Evolutionary conservation across 1,140 invertebrate genomes (phyloP).

Genomic region (Cylas formicarius): DNA sequence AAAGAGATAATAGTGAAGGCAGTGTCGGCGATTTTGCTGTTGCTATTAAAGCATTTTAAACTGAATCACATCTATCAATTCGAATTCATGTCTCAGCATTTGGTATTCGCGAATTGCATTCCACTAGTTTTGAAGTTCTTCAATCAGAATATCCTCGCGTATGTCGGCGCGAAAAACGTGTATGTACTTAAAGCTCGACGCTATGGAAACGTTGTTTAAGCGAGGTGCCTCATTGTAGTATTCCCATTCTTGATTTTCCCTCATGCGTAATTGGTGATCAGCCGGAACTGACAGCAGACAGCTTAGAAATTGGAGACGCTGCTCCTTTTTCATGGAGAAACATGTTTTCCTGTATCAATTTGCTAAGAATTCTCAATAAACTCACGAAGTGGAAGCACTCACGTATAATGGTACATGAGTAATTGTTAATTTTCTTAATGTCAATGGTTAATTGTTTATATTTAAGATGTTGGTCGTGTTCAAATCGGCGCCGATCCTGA

Average conservation of each 20-base stretch:
- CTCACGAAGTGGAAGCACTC: constrained; percentile 99
- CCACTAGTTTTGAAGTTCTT: constrained; percentile 98
- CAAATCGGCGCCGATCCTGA: constrained; percentile 97
- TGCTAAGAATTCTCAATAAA: constrained; percentile 95
- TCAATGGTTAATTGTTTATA: constrained; percentile 7
- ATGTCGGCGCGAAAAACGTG: constrained; percentile 92
- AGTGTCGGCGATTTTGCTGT: constrained; percentile 86
- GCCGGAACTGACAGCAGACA: constrained; percentile 82
- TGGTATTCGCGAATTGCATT: constrained; percentile 99
- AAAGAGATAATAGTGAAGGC: constrained; percentile 99
- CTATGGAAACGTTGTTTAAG: not conserved
- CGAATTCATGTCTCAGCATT: constrained; percentile 98
- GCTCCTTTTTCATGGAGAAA: constrained; percentile 94
- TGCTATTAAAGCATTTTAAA: constrained; percentile 97
- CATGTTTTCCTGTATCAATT: constrained; percentile 96
- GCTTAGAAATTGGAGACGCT: constrained; percentile 82
- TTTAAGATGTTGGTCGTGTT: constrained; percentile 95
- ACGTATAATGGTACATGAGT: constrained; percentile 79
- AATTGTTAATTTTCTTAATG: not conserved
- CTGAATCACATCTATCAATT: constrained; percentile 99
- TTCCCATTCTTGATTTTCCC: constrained; percentile 92
- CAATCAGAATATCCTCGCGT: constrained; percentile 95
- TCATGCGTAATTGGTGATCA: constrained; percentile 94
- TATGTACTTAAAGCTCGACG: constrained; percentile 40
- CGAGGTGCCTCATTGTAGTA: too few relatives aligned